Base-by-base conservation (phyloP, 2,113 vertebrate species). In the Clarias magur region DNA sequence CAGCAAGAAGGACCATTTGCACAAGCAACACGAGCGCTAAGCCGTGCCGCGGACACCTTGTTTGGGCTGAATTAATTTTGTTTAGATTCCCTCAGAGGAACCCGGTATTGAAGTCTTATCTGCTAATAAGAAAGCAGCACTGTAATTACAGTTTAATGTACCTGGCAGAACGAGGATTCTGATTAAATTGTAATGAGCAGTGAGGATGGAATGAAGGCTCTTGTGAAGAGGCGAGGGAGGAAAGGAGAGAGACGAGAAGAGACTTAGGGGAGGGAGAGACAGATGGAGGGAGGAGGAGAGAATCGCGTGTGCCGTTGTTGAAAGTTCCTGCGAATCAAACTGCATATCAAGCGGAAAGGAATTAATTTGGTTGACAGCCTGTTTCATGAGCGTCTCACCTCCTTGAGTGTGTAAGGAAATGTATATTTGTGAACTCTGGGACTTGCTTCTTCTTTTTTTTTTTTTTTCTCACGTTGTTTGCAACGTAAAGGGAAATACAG, bases 111-210 rank as follows among this genome's bases (percentile, higher is more conserved):
- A 84, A 91, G 88, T 84, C 87, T 87, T 86, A 90, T 90, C 87
- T 88, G 78, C 88, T 91, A 90, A 88, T 91, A 90, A 79, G 88
- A 89, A 87, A 76, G 25, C 87, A 62, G 87, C 80, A 86, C 82
- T 84, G 85, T 88, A 88, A 91, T 91, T 91, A 89, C 80, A 88
- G 89, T 88, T 89, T 80, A 90, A 90, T 89, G 87, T 88, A 90
- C 86, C 89, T 87, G 80, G 88, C 85, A 89, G 82, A 85, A 82
- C 76, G 80, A 80, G 38, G 65, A 73, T 86, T 87, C 87, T 90
- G 87, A 91, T 90, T 88, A 87, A 88, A 91, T 79, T 80, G 83
- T 88, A 87, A 90, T 90, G 86, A 82, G 75, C 23, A 60, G 85
- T 73, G 80, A 76, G 73, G 57, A 62, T 75, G 16, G 79, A 79